Conservation (phyloP, 2,113 vertebrate genomes). For the Dasyurus viverrinus region DNA sequence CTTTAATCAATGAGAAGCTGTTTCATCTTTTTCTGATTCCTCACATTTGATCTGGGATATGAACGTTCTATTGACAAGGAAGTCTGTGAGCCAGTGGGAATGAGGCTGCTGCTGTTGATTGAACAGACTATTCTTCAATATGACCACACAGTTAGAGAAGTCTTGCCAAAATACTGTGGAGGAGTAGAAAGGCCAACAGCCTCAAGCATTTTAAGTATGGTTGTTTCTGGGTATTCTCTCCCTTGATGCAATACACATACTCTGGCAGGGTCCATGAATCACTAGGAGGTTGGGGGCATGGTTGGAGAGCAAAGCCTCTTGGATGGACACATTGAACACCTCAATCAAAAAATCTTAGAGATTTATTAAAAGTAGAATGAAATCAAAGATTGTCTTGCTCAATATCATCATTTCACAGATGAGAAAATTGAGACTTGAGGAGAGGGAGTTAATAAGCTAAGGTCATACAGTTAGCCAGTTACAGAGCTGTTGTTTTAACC, state of each 20-base stretch:
- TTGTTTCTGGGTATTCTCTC: background rate
- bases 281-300: background rate
- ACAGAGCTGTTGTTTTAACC: background rate
- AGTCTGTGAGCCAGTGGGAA: background rate
- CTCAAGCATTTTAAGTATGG: background rate
- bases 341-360: background rate
- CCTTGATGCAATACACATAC: background rate
- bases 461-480: no score
- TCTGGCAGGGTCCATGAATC: background rate
- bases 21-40: background rate
- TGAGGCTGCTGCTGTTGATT: background rate
- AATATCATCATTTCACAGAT: background rate
- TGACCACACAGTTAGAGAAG: background rate
- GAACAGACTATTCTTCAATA: background rate
- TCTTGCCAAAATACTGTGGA: background rate
- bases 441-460: background rate
- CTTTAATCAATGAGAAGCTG: background rate
- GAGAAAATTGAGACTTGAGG: background rate
- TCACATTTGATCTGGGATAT: background rate
- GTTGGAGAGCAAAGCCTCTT: background rate
- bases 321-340: background rate
- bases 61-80: background rate
- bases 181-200: background rate
- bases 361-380: background rate
- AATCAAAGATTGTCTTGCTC: background rate